Percentiles rank a stretch among this genome's conserved stretches.
These are phyloP conservation scores for Eumacrocentrus americanus DNA, from an alignment of 2,888 invertebrate genomes.

Conservation along the genomic window DNA sequence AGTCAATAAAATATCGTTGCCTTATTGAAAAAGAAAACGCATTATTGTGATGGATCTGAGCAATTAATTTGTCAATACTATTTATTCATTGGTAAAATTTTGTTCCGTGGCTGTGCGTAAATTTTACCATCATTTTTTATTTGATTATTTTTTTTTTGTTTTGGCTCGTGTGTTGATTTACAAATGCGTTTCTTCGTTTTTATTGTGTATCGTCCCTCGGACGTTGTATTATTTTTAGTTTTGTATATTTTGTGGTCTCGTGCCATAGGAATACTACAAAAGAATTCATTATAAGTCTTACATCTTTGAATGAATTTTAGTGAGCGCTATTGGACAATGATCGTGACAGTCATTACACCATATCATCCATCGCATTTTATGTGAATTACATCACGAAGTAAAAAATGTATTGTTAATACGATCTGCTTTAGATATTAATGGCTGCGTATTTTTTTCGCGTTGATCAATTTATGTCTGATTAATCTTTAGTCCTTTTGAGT, in stretches of 20 bases:
- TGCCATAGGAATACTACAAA: no score
- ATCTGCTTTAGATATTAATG: background rate
- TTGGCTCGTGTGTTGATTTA: slow-evolving; percentile 45
- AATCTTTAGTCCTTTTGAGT: no score
- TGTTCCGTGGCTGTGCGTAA: background rate
- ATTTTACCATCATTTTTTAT: slow-evolving; percentile 35
- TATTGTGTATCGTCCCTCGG: slow-evolving; percentile 56
- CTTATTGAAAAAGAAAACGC: no score
- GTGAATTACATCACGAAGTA: background rate
- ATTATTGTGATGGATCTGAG: no score
- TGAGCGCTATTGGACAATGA: no score
- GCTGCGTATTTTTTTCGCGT: background rate
- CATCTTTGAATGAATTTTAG: no score
- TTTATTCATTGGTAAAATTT: slow-evolving; percentile 27
- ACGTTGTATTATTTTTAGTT: slow-evolving; percentile 37
- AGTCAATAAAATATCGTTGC: slow-evolving; percentile 19
- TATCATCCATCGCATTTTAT: no score
- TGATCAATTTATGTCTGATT: no score
- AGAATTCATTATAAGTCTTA: no score
- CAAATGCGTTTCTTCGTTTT: slow-evolving; percentile 48
- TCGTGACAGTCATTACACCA: background rate
- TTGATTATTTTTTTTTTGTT: no score
- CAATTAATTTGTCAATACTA: no score
- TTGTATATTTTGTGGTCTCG: slow-evolving; percentile 23
- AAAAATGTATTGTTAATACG: background rate